phyloP scores from a whole-genome alignment of 2,113 vertebrate species.

The Carassius carassius region DNA sequence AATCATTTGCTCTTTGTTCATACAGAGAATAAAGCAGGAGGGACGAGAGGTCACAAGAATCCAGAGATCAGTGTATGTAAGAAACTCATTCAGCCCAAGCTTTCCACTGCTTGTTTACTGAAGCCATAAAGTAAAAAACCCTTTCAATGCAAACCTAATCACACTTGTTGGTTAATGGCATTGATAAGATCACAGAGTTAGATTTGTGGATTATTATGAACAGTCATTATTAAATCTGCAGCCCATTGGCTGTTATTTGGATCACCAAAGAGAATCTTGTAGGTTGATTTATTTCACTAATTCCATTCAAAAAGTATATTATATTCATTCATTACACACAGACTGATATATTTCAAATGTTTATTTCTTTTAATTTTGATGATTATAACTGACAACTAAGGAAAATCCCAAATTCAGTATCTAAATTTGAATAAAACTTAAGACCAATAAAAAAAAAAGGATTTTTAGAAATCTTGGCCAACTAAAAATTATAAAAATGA shows the following conservation, averaged over 20 bases:
- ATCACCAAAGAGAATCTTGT: neutral
- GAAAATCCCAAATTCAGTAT: too few relatives aligned
- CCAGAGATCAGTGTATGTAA: neutral
- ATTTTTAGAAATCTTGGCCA: too few relatives aligned
- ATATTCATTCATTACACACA: too few relatives aligned
- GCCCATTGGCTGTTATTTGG: neutral
- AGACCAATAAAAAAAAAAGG: too few relatives aligned
- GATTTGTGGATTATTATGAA: neutral
- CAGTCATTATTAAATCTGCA: neutral
- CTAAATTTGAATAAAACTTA: too few relatives aligned
- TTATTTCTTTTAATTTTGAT: too few relatives aligned
- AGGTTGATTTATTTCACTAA: too few relatives aligned
- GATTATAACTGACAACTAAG: too few relatives aligned
- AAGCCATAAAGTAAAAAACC: neutral
- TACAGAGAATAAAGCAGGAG: neutral
- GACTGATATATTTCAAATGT: too few relatives aligned
- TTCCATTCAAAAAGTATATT: too few relatives aligned
- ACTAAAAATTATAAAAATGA: too few relatives aligned
- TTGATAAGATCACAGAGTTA: slow-evolving; percentile 41
- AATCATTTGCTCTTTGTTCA: slow-evolving; percentile 5
- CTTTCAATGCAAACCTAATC: neutral
- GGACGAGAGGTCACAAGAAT: neutral
- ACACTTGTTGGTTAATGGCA: slow-evolving; percentile 19
- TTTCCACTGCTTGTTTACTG: neutral
- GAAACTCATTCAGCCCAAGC: slow-evolving; percentile 11